Evolutionary conservation across 2,888 invertebrate species (phyloP).

Genomic region (Eretmocerus hayati): DNA sequence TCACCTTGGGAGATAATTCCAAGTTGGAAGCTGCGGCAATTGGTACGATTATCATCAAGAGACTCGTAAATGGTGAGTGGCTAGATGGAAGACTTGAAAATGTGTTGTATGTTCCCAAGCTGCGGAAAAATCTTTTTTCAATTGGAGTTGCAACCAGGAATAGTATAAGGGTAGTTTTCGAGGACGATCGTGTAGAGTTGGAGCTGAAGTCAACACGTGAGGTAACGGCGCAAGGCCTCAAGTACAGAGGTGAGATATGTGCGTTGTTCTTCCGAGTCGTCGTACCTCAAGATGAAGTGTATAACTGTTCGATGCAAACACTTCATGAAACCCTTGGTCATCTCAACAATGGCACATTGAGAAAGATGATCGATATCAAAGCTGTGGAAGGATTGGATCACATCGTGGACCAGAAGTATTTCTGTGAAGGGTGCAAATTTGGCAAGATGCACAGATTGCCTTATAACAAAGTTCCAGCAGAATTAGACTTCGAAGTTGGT

Average conservation of each 20-base stretch:
- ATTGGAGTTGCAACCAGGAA: constrained; percentile 11
- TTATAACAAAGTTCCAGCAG: too few relatives aligned
- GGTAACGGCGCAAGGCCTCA: neutral
- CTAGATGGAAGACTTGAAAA: constrained; percentile 15
- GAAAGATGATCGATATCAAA: too few relatives aligned
- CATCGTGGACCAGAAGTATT: too few relatives aligned
- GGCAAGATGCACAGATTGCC: too few relatives aligned
- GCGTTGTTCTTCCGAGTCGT: neutral
- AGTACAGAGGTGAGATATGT: neutral
- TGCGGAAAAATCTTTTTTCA: constrained; percentile 27
- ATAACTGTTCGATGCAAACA: neutral
- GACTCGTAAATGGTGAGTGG: constrained; percentile 18
- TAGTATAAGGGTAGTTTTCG: neutral
- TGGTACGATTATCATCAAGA: constrained; percentile 21
- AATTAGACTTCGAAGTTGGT: too few relatives aligned
- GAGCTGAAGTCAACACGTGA: too few relatives aligned
- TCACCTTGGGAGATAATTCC: constrained; percentile 18
- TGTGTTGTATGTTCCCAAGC: constrained; percentile 25
- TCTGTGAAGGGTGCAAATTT: too few relatives aligned
- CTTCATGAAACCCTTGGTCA: neutral
- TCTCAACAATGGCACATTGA: neutral
- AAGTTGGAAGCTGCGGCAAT: constrained; percentile 11
- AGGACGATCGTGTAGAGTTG: too few relatives aligned
- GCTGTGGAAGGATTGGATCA: too few relatives aligned
- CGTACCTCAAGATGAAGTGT: neutral